Percentiles rank a stretch among this genome's conserved stretches.
These are phyloP conservation scores for Thaumatotibia leucotreta DNA, from an alignment of 1,140 invertebrate genomes.

Conservation along the genomic window DNA sequence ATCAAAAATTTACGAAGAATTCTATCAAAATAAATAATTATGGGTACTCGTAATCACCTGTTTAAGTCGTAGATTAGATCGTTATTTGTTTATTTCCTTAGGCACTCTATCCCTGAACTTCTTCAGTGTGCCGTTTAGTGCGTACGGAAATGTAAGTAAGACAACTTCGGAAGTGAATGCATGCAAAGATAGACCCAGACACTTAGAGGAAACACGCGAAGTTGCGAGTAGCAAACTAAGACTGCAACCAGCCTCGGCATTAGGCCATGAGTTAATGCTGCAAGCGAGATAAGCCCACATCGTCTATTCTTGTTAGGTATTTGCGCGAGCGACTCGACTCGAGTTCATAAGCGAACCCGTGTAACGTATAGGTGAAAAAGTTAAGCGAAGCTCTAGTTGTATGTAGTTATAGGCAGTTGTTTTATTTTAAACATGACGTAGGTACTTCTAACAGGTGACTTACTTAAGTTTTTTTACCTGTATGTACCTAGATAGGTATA, in stretches of 20 bases:
- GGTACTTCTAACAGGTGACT: too few species aligned
- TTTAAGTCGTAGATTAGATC: too few species aligned
- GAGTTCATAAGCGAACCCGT: not conserved
- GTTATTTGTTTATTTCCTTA: not conserved
- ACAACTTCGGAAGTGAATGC: conserved; percentile 11
- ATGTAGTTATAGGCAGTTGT: too few species aligned
- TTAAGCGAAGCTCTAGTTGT: too few species aligned
- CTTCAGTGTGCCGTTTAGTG: not conserved
- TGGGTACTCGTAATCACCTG: too few species aligned
- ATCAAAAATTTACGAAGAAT: too few species aligned
- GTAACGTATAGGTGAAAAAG: too few species aligned
- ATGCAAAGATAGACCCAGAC: not conserved
- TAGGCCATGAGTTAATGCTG: conserved; percentile 11
- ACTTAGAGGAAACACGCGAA: conserved; percentile 2
- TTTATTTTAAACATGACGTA: too few species aligned
- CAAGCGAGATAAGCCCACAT: not conserved
- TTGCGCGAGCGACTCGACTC: not conserved
- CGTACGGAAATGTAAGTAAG: conserved; percentile 1
- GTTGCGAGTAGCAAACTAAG: conserved; percentile 9
- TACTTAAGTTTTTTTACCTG: too few species aligned
- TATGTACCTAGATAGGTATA: too few species aligned
- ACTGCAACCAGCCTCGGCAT: not conserved
- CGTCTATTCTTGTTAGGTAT: not conserved
- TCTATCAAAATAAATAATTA: too few species aligned
- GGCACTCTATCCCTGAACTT: not conserved